Percentiles rank a stretch among this genome's conserved stretches.
Evolutionary conservation across 2,888 invertebrate species (phyloP).

Genomic region (Drosophila setosimentum): DNA sequence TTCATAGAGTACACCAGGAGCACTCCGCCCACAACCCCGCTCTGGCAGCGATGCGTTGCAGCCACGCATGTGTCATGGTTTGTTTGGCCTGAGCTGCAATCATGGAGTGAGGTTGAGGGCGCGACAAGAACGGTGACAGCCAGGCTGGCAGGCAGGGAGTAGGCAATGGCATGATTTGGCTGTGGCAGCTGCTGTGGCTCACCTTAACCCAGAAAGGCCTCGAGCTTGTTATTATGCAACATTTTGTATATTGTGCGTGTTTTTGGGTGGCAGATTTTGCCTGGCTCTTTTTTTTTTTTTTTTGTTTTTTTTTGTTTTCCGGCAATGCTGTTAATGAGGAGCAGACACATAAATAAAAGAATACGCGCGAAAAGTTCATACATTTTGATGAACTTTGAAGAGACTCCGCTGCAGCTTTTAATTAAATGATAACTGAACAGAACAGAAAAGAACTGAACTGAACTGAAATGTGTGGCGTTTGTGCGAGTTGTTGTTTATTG

Average conservation of each 20-base stretch:
- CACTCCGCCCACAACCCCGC: conserved; percentile 2
- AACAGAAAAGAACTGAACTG: not conserved
- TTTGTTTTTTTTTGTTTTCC: conserved; percentile 5
- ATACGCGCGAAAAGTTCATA: conserved; percentile 61
- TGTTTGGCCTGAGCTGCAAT: conserved; percentile 49
- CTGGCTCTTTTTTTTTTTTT: not conserved
- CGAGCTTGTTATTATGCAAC: conserved; percentile 67
- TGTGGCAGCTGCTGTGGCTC: conserved; percentile 36
- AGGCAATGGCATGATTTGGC: conserved; percentile 3
- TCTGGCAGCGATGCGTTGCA: conserved; percentile 47
- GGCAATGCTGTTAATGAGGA: conserved; percentile 55
- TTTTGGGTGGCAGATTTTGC: not conserved
- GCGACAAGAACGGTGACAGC: conserved; percentile 45
- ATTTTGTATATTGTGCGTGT: conserved; percentile 47
- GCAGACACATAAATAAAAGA: conserved; percentile 41
- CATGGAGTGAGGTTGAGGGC: conserved; percentile 46
- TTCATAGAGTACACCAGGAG: not conserved
- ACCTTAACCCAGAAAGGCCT: conserved; percentile 59
- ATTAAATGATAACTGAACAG: conserved; percentile 58
- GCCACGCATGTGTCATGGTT: conserved; percentile 54
- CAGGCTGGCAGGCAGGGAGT: not conserved
- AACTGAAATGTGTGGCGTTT: conserved; percentile 15
- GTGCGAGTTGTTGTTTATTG: not conserved
- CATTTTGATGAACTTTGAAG: conserved; percentile 66
- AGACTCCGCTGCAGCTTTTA: conserved; percentile 35